These are phyloP conservation scores for Zaprionus davidi DNA, from an alignment of 1,140 invertebrate species.

Conservation along the genomic window DNA sequence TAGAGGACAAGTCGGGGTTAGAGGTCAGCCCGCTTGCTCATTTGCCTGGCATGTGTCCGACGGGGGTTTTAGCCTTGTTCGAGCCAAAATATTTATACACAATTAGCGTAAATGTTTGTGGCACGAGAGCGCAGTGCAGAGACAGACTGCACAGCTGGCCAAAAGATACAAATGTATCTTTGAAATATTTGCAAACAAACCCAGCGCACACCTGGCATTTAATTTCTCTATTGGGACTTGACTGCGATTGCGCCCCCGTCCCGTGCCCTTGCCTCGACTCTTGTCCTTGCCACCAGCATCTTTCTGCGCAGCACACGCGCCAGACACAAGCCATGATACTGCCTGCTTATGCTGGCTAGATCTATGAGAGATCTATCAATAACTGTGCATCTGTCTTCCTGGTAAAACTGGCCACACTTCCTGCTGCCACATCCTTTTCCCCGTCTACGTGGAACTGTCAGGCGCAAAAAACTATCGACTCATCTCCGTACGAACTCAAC, in stretches of 20 bases:
- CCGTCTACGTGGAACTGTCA: not conserved
- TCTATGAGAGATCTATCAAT: constrained; percentile 22
- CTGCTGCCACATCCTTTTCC: constrained; percentile 2
- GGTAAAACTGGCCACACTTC: constrained; percentile 45
- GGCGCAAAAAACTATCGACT: constrained; percentile 28
- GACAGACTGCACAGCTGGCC: constrained; percentile 23
- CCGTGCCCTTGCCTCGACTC: not conserved
- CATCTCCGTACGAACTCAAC: constrained; percentile 38
- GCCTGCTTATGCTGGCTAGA: constrained; percentile 2
- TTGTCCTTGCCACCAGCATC: constrained; percentile 59
- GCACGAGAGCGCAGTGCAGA: constrained; percentile 49
- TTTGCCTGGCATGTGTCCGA: constrained; percentile 9
- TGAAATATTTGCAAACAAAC: not conserved
- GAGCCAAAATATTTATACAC: constrained; percentile 77
- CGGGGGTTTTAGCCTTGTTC: constrained; percentile 18
- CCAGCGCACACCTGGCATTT: constrained; percentile 50
- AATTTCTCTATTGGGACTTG: constrained; percentile 59
- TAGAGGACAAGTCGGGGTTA: constrained; percentile 11
- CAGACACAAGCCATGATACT: constrained; percentile 46
- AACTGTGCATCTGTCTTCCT: constrained; percentile 32
- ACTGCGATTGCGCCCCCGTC: not conserved
- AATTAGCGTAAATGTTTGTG: constrained; percentile 72
- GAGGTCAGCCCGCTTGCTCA: constrained; percentile 11
- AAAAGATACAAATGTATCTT: constrained; percentile 8
- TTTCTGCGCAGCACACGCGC: constrained; percentile 55